phyloP scores from a whole-genome alignment of 2,113 vertebrate genomes.

The Fregetta grallaria region DNA sequence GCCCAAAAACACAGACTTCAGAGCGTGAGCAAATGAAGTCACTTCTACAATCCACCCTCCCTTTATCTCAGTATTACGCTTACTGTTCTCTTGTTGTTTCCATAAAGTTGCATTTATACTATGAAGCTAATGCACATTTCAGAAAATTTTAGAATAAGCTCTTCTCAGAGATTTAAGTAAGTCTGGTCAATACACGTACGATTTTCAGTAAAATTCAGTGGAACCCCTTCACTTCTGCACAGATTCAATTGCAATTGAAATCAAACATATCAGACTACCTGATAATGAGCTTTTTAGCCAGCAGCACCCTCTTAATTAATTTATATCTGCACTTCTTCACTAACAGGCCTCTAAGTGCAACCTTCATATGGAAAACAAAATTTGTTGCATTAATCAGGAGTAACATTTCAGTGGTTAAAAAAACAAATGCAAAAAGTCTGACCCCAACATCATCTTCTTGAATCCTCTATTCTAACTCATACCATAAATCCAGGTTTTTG shows the following conservation, averaged over 20 bases:
- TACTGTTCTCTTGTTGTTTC: neutral
- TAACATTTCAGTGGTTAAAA: neutral
- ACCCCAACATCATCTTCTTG: neutral
- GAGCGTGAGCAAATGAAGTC: neutral
- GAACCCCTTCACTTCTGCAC: neutral
- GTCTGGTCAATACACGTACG: fast-evolving
- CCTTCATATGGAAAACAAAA: neutral
- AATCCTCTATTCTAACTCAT: neutral
- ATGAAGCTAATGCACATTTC: neutral
- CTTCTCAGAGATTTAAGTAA: neutral
- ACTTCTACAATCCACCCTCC: neutral
- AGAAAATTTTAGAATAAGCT: neutral
- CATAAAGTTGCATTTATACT: neutral
- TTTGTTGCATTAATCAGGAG: neutral
- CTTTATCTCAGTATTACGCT: neutral
- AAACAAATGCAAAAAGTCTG: neutral
- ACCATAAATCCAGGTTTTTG: neutral
- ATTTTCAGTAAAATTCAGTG: neutral
- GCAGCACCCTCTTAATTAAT: neutral
- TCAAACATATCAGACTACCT: neutral
- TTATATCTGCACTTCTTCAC: neutral
- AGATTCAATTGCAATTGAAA: neutral
- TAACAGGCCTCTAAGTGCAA: neutral
- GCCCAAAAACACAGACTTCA: neutral
- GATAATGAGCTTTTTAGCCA: neutral